Conservation (phyloP, 2,113 vertebrate genomes). For the Geothlypis trichas region DNA sequence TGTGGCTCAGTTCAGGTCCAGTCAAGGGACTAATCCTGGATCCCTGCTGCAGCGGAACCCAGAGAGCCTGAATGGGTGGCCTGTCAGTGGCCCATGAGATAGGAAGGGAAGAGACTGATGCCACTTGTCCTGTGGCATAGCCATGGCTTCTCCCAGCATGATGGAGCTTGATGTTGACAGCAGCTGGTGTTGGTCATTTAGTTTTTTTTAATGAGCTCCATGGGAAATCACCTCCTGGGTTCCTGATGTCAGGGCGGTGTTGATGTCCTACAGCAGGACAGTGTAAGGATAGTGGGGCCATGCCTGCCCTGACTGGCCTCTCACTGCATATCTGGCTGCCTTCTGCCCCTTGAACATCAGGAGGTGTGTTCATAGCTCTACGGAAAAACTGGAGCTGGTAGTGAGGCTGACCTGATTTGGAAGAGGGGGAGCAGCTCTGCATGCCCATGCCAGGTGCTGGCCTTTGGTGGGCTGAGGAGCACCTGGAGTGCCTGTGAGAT, state of each 20-base stretch:
- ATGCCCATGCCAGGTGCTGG: not conserved
- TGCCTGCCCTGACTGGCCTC: not conserved
- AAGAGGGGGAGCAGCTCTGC: not conserved
- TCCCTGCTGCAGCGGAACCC: rapidly evolving
- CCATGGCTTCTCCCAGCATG: rapidly evolving
- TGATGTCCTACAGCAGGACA: not conserved
- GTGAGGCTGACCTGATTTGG: not conserved
- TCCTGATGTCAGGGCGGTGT: not conserved
- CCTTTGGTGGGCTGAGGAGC: not conserved
- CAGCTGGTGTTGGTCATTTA: not conserved
- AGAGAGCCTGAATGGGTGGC: not conserved
- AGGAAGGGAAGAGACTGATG: not conserved
- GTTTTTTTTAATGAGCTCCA: not conserved
- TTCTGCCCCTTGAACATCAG: not conserved
- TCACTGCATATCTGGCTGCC: not conserved
- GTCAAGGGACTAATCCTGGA: not conserved
- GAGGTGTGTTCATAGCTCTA: not conserved
- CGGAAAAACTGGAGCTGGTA: not conserved
- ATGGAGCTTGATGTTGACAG: not conserved
- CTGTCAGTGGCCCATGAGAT: not conserved
- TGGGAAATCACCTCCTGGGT: not conserved
- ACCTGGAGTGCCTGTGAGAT: not conserved
- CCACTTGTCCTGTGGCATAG: not conserved
- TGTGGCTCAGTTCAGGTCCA: not conserved
- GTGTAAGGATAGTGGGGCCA: not conserved